Percentiles rank a stretch among this genome's conserved stretches.
phyloP scores from a whole-genome alignment of 23 tunicate genomes.

The Ascidia mentula region DNA sequence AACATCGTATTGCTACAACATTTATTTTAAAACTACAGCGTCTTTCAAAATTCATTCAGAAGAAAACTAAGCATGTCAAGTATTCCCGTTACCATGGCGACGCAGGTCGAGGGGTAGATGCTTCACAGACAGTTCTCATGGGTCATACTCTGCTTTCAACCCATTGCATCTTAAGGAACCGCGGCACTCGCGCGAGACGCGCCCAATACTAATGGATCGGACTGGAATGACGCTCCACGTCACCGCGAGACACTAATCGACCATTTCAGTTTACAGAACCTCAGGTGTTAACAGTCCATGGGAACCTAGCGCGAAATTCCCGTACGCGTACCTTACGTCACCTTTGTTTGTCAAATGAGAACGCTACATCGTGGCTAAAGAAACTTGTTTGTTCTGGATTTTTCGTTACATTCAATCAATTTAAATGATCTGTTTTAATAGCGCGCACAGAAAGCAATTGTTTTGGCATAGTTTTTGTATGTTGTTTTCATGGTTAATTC shows the following conservation, averaged over 20 bases:
- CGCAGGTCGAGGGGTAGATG: neutral
- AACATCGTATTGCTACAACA: too few species aligned
- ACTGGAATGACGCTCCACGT: neutral
- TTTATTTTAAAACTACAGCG: too few species aligned
- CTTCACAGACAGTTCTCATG: neutral
- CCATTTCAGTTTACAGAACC: constrained; percentile 7
- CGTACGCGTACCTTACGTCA: constrained; percentile 1
- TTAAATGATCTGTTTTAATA: too few species aligned
- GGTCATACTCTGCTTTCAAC: neutral
- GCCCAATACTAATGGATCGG: constrained; percentile 12
- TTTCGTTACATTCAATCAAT: neutral
- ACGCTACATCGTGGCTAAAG: neutral
- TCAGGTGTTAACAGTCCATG: constrained; percentile 7
- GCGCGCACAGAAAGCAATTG: too few species aligned
- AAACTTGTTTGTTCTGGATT: neutral
- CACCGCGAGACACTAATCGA: constrained; percentile 2
- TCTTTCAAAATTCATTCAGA: too few species aligned
- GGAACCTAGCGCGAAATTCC: neutral
- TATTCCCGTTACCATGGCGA: neutral
- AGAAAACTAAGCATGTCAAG: too few species aligned
- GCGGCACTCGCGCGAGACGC: neutral
- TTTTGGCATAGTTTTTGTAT: neutral
- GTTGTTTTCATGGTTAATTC: neutral
- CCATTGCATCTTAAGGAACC: neutral
- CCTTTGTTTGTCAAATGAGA: neutral